Evolutionary conservation across 2,888 invertebrate genomes (phyloP).

Genomic region (Parnassius glacialis): DNA sequence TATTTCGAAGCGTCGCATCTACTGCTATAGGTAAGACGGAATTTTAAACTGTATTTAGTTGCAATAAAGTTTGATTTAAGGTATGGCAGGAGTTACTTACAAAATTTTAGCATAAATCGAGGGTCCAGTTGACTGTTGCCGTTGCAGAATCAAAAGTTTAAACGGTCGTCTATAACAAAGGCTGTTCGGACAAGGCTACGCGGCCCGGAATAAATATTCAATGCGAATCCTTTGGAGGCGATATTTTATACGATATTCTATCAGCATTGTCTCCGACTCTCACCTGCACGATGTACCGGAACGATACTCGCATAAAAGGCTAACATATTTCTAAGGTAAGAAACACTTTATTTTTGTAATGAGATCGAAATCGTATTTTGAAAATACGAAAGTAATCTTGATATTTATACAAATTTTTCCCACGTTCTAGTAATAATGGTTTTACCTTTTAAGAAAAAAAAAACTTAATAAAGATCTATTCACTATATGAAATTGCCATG

Average conservation of each 20-base stretch:
- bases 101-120: conserved; percentile 55
- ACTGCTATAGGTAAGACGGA: conserved; percentile 24
- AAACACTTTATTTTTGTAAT: conserved; percentile 10
- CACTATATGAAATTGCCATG: not conserved
- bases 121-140: conserved; percentile 79
- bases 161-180: conserved; percentile 78
- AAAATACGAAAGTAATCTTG: not conserved
- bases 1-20: conserved; percentile 45
- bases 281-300: conserved; percentile 70
- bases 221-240: conserved; percentile 78
- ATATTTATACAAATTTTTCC: conserved; percentile 9
- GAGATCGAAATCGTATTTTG: not conserved
- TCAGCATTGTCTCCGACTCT: conserved; percentile 62
- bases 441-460: conserved; percentile 9
- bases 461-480: conserved; percentile 29
- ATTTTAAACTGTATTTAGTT: conserved; percentile 33
- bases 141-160: conserved; percentile 81
- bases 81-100: conserved; percentile 31
- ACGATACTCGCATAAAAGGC: conserved; percentile 38
- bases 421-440: conserved; percentile 12
- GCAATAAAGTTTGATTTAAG: conserved; percentile 37
- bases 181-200: conserved; percentile 69
- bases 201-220: conserved; percentile 75
- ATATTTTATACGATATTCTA: conserved; percentile 76
- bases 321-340: conserved; percentile 44